Conservation (phyloP, 2,113 vertebrate species). For the Trichomycterus rosablanca region DNA sequence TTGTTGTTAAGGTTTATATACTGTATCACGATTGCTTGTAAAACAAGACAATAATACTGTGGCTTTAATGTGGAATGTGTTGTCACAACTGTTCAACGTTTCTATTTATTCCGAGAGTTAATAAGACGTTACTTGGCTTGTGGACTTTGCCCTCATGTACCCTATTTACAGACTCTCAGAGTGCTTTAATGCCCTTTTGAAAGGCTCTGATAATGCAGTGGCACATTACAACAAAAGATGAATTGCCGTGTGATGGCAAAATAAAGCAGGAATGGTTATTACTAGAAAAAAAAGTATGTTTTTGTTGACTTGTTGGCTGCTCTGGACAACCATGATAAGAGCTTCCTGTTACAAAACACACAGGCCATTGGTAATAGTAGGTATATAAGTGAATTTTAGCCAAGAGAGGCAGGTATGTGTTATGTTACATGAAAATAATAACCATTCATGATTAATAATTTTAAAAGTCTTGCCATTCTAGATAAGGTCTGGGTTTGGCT, state of each 20-base stretch:
- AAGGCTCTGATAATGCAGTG: neutral
- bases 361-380: neutral
- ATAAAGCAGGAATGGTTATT: neutral
- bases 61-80: conserved; percentile 22
- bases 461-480: no score
- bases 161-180: neutral
- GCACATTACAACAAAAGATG: neutral
- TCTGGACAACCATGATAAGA: conserved; percentile 16
- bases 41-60: conserved; percentile 19
- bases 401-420: no score
- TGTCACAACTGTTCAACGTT: conserved; percentile 50
- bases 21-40: neutral
- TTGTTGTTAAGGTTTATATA: neutral
- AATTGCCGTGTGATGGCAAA: no score
- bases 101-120: conserved; percentile 15
- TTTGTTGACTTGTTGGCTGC: conserved; percentile 1
- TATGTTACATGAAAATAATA: no score
- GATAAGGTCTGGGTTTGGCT: no score
- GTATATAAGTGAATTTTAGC: no score
- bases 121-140: neutral
- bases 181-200: neutral
- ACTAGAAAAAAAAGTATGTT: neutral
- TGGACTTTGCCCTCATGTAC: neutral
- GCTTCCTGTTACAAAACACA: conserved; percentile 12
- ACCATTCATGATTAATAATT: no score